Evolutionary conservation across 2,797 vertebrate species (phyloP).

Genomic region (Bovichtus variegatus): DNA sequence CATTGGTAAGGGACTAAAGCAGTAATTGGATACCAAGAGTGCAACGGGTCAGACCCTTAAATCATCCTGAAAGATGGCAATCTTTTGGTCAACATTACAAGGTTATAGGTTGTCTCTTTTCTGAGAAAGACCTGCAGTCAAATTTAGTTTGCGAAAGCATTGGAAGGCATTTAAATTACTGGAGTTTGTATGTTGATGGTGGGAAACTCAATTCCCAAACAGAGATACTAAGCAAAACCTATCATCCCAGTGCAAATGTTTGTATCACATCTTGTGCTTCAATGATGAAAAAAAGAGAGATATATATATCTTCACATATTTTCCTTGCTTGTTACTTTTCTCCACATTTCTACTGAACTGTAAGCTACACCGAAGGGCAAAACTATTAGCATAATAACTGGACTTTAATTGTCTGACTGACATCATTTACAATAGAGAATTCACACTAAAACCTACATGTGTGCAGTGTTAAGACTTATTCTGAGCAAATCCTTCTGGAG

Average conservation of each 20-base stretch:
- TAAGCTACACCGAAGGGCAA: background rate
- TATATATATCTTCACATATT: too few species aligned
- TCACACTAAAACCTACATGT: background rate
- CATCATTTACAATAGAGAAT: background rate
- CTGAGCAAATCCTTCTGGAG: background rate
- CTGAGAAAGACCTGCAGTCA: background rate
- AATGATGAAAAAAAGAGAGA: rapidly evolving
- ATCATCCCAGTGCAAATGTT: background rate
- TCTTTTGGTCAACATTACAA: background rate
- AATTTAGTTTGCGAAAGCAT: background rate
- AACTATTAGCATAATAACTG: background rate
- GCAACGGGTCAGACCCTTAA: background rate
- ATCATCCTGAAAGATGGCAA: background rate
- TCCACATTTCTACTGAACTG: too few species aligned
- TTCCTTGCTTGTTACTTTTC: too few species aligned
- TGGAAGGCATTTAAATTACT: background rate
- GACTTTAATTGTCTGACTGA: background rate
- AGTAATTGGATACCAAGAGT: background rate
- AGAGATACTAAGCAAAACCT: background rate
- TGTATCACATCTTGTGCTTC: background rate
- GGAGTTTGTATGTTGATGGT: background rate
- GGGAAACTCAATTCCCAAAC: background rate
- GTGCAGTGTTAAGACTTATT: background rate
- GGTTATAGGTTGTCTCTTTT: background rate
- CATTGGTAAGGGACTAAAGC: background rate